Evolutionary conservation across 2,113 vertebrate genomes (phyloP).

Genomic region (Calyptomena viridis): DNA sequence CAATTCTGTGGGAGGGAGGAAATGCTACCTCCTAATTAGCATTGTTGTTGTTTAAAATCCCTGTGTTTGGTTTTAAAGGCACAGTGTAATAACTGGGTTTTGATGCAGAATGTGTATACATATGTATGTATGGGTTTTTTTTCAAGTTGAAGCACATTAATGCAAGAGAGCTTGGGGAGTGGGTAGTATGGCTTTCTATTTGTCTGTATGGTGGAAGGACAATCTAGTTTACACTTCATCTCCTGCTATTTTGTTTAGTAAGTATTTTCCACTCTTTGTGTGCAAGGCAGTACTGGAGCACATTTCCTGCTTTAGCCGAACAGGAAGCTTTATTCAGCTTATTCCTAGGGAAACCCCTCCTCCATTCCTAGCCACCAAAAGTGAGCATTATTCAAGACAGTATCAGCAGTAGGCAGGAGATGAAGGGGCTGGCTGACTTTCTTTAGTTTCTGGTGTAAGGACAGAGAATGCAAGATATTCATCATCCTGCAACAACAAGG

Average conservation of each 20-base stretch:
- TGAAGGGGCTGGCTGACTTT: background rate
- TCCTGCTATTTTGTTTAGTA: constrained; percentile 63
- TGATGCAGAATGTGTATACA: background rate
- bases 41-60: background rate
- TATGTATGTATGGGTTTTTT: background rate
- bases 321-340: constrained; percentile 55
- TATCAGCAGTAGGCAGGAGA: background rate
- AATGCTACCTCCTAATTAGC: constrained; percentile 26
- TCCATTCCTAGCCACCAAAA: constrained; percentile 19
- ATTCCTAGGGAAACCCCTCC: constrained; percentile 60
- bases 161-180: background rate
- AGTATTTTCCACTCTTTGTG: constrained; percentile 57
- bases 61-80: constrained; percentile 37
- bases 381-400: background rate
- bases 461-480: background rate
- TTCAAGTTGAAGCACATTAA: background rate
- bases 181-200: background rate
- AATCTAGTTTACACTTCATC: constrained; percentile 50
- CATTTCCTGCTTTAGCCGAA: constrained; percentile 52
- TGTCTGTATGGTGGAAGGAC: constrained; percentile 22
- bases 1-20: background rate
- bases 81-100: background rate
- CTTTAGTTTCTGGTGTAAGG: background rate
- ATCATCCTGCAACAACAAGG: background rate
- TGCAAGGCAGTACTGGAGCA: constrained; percentile 42